phyloP scores from a whole-genome alignment of 2,113 vertebrate species.

The Echinops telfairi region DNA sequence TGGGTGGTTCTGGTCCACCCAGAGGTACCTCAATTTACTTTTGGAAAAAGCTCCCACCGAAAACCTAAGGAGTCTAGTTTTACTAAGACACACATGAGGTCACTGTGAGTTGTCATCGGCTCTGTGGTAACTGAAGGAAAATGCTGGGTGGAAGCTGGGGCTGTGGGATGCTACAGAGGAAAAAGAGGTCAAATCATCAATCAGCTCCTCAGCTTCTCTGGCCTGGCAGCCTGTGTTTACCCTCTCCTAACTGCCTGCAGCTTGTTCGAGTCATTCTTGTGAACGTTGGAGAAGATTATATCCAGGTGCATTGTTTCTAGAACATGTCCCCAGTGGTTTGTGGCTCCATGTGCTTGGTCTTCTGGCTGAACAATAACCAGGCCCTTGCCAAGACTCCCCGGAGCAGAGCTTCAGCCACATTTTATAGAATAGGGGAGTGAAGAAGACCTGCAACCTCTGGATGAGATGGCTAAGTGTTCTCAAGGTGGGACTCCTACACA shows the following conservation, averaged over 20 bases:
- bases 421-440: neutral
- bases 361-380: neutral
- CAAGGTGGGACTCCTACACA: neutral
- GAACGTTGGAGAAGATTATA: neutral
- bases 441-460: neutral
- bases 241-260: neutral
- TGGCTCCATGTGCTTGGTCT: neutral
- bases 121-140: neutral
- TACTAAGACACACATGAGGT: neutral
- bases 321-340: neutral
- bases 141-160: neutral
- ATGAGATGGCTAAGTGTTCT: neutral
- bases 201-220: neutral
- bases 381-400: neutral
- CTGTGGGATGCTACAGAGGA: neutral
- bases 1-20: neutral
- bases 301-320: neutral
- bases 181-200: neutral
- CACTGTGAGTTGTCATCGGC: neutral
- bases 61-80: neutral
- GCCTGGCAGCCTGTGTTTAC: neutral
- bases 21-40: neutral
- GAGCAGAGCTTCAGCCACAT: neutral
- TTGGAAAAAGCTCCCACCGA: neutral
- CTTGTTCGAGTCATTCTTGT: no score